Percentiles rank a stretch among this genome's conserved stretches.
phyloP scores from a whole-genome alignment of 1,140 invertebrate species.

The Sycobia sp. region DNA sequence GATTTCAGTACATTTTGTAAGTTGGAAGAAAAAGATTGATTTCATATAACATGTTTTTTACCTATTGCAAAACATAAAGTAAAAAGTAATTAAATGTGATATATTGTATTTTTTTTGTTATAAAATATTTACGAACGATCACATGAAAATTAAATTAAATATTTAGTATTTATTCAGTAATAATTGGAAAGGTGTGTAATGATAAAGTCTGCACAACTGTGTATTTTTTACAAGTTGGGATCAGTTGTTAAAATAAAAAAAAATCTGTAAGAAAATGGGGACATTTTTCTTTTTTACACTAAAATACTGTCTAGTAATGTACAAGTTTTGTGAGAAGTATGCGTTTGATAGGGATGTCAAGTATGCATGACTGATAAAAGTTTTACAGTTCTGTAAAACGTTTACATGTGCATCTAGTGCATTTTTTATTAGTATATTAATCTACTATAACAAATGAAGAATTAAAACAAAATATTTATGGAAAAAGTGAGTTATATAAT shows the following conservation, averaged over 20 bases:
- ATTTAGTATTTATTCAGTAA: constrained; percentile 23
- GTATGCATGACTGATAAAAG: constrained; percentile 17
- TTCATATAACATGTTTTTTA: constrained; percentile 32
- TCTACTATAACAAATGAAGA: constrained; percentile 2
- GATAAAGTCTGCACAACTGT: neutral
- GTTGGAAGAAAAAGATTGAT: neutral
- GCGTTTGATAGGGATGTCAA: constrained; percentile 14
- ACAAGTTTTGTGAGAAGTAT: constrained; percentile 14
- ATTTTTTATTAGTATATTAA: constrained; percentile 23
- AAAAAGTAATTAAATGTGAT: constrained; percentile 5
- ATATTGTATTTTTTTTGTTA: constrained; percentile 27
- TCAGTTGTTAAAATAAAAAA: neutral
- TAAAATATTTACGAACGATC: constrained; percentile 3
- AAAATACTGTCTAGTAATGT: constrained; percentile 18
- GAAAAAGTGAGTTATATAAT: neutral
- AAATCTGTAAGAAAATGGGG: neutral
- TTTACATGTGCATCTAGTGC: constrained; percentile 12
- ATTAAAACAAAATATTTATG: neutral
- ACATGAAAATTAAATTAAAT: constrained; percentile 43
- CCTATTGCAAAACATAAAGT: constrained; percentile 35
- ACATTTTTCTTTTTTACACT: constrained; percentile 7
- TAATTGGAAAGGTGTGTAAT: constrained; percentile 1
- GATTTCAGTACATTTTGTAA: constrained; percentile 41
- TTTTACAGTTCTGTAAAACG: neutral
- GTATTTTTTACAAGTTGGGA: constrained; percentile 14